These are phyloP conservation scores for Aproaerema taeniolella DNA, from an alignment of 2,888 invertebrate species.

Conservation along the genomic window DNA sequence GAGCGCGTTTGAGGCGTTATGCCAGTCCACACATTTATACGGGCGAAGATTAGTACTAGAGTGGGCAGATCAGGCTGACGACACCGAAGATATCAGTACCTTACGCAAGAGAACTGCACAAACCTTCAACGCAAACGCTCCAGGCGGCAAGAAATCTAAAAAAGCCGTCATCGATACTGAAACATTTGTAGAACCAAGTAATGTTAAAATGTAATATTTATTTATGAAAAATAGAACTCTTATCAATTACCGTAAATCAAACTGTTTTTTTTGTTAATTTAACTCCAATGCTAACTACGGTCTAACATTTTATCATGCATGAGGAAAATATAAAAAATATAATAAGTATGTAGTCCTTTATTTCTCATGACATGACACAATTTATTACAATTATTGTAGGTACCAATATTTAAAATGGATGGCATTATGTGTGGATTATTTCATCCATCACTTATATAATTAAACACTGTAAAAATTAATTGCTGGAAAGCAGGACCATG, in stretches of 20 bases:
- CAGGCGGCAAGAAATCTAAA: slow-evolving; percentile 66
- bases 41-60: slow-evolving; percentile 96
- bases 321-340: neutral
- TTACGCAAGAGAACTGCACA: slow-evolving; percentile 91
- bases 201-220: slow-evolving; percentile 1
- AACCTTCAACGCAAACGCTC: slow-evolving; percentile 50
- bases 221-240: slow-evolving; percentile 12
- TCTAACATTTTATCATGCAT: neutral
- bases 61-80: slow-evolving; percentile 89
- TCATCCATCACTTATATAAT: too few species aligned
- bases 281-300: neutral
- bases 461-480: too few species aligned
- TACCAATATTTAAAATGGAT: too few species aligned
- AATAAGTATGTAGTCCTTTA: neutral
- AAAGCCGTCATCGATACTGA: slow-evolving; percentile 67
- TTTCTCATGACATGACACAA: neutral
- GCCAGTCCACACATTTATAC: slow-evolving; percentile 98
- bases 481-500: too few species aligned
- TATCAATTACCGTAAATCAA: too few species aligned
- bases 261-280: neutral
- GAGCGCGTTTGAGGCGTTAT: slow-evolving; percentile 94
- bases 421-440: too few species aligned
- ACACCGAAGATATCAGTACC: slow-evolving; percentile 84
- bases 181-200: slow-evolving; percentile 44
- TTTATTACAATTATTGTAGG: neutral